Base-by-base conservation (phyloP, 2,888 invertebrate genomes). In the Cryptocheilus praepositus region DNA sequence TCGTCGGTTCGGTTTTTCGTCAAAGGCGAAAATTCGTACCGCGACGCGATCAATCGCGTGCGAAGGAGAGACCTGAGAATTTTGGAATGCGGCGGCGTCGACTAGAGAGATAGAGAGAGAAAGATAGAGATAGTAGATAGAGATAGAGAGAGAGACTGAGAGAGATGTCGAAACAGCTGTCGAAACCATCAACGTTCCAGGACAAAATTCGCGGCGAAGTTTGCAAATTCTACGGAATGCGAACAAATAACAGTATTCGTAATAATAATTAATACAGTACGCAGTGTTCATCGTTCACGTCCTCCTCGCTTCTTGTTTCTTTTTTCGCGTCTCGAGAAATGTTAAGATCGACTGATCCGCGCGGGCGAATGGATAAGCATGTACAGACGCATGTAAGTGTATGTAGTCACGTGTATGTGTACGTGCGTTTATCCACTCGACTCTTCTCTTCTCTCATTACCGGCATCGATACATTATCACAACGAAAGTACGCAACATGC, bases 151-250 rank as follows among this genome's bases (percentile, higher is more conserved):
- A 36, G 8, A 36, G 36, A 36, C 1, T 8, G 8, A 36, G 7
- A 36, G 54, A 70, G 78, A 79, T 79, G 80, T 79, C 79, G 80
- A 79, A 79, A 79, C 73, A 79, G 80, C 71, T 73, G 77, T 79
- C 79, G 79, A 79, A 79, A 79, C 79, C 77, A 79, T 79, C 79
- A 79, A 78, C 76, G 67, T 73, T 78, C 73, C 66, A 64, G 73
- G 66, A 71, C 64, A 51, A 67, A 59, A 36, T 36, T 73, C 73
- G 71, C 69, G 61, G 36, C 36, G 11, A 36, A 8, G 70, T 51
- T 67, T 63, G 73, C 73, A 67, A 64, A 63, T 61, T 67, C 74
- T 70, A 69, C 67, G 71, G 71, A 70, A 70, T 67, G 54, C 55
- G 66, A 67, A 25, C 57, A 67, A 73, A 36, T 7, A 36, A 36